These are phyloP conservation scores for Gulo gulo DNA, from an alignment of 2,113 vertebrate species.

Conservation along the genomic window DNA sequence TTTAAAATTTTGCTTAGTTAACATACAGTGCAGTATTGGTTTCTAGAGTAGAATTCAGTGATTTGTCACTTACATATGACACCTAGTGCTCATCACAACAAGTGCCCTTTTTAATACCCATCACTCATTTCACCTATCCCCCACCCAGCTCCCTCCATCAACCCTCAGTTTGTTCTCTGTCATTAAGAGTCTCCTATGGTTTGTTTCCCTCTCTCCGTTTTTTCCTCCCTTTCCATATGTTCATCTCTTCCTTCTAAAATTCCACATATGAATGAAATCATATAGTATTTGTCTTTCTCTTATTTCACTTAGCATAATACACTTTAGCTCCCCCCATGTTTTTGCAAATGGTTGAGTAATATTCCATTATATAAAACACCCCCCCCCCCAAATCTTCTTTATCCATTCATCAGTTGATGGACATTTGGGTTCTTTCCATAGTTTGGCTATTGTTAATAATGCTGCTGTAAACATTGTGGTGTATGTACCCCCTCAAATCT, in stretches of 20 bases:
- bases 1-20: not conserved
- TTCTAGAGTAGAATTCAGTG: not conserved
- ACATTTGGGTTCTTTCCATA: not conserved
- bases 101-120: not conserved
- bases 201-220: not conserved
- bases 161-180: not conserved
- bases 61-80: not conserved
- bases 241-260: not conserved
- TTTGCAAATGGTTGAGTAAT: not conserved
- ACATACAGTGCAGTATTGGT: not conserved
- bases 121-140: not conserved
- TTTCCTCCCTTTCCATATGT: not conserved
- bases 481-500: not conserved
- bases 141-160: not conserved
- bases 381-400: not conserved
- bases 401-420: not conserved
- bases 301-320: not conserved
- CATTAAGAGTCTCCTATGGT: not conserved
- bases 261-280: not conserved
- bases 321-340: not conserved
- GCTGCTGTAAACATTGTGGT: not conserved
- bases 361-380: not conserved
- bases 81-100: not conserved
- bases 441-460: not conserved
- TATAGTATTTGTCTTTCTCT: not conserved